phyloP scores from a whole-genome alignment of 2,888 invertebrate species.

The Myopa testacea region DNA sequence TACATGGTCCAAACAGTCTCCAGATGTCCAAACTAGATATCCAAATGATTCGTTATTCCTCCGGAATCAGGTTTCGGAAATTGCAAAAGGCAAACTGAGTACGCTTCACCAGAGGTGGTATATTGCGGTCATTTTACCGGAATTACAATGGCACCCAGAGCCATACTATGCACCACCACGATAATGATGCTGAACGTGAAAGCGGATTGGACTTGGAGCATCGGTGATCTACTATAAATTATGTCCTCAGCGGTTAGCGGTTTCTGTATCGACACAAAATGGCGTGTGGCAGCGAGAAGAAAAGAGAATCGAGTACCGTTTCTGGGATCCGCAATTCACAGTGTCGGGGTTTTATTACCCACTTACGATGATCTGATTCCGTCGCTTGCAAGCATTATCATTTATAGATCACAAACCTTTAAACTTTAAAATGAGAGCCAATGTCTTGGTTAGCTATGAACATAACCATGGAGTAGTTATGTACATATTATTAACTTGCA shows the following conservation, averaged over 20 bases:
- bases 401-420: no score
- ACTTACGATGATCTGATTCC: no score
- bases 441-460: no score
- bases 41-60: constrained; percentile 53
- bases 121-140: constrained; percentile 45
- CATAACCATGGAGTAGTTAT: no score
- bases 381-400: no score
- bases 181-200: constrained; percentile 50
- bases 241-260: constrained; percentile 51
- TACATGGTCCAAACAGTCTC: constrained; percentile 52
- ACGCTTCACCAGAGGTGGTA: no score
- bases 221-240: constrained; percentile 47
- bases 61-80: constrained; percentile 46
- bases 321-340: no score
- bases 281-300: no score
- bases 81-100: background rate
- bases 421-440: no score
- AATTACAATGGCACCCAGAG: constrained; percentile 46
- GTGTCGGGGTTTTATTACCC: no score
- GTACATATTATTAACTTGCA: no score
- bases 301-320: background rate
- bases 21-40: constrained; percentile 54
- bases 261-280: constrained; percentile 45
- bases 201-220: constrained; percentile 53
- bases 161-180: constrained; percentile 49